Percentiles rank a stretch among this genome's conserved stretches.
Conservation (phyloP, 2,888 invertebrate species). For the Labia minor region DNA sequence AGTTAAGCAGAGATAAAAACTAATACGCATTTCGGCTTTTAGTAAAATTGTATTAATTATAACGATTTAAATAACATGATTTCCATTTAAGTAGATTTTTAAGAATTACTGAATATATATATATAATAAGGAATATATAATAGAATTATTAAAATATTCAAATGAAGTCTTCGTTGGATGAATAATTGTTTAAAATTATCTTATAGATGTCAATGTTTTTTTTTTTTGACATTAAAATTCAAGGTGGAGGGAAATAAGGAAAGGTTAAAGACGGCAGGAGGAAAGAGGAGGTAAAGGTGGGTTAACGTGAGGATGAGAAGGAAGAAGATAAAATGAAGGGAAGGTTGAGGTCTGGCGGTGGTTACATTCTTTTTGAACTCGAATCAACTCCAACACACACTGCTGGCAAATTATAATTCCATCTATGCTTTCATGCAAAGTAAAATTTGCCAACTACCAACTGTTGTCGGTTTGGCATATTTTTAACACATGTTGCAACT, state of each 20-base stretch:
- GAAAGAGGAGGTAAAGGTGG: not conserved
- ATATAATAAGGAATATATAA: not conserved
- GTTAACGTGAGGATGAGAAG: no score
- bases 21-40: not conserved
- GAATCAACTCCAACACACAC: not conserved
- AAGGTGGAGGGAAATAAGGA: not conserved
- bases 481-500: conserved; percentile 2
- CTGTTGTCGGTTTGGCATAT: no score
- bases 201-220: not conserved
- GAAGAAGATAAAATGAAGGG: no score
- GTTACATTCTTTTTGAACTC: not conserved
- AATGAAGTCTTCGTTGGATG: not conserved
- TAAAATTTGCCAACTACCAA: not conserved
- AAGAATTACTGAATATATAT: no score
- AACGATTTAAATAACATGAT: not conserved
- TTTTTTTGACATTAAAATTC: not conserved
- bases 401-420: not conserved
- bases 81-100: conserved; percentile 13
- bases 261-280: no score
- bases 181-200: not conserved
- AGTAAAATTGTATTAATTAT: not conserved
- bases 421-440: not conserved
- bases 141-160: conserved; percentile 6
- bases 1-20: not conserved
- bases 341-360: no score